Evolutionary conservation across 2,797 vertebrate genomes (phyloP).

Genomic region (Xenopus petersii): DNA sequence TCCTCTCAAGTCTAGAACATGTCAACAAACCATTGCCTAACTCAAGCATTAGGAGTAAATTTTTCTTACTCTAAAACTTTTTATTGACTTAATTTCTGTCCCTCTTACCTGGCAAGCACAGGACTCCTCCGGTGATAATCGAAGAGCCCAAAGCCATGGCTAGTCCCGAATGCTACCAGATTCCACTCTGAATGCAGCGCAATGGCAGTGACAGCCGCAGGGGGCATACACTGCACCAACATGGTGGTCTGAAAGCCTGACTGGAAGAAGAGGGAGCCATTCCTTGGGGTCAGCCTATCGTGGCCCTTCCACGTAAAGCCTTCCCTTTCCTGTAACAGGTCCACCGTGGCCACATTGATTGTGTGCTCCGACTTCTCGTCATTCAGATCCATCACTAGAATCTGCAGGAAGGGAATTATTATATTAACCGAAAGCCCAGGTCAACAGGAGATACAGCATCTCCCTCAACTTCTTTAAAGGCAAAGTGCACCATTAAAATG

Average conservation of each 20-base stretch:
- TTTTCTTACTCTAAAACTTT: too few species aligned
- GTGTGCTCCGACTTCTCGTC: slow-evolving; percentile 79
- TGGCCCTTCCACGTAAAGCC: slow-evolving; percentile 98
- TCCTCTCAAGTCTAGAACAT: too few species aligned
- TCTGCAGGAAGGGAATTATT: slow-evolving; percentile 62
- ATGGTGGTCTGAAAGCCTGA: slow-evolving; percentile 86
- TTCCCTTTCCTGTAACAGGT: slow-evolving; percentile 91
- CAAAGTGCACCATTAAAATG: too few species aligned
- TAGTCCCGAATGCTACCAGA: slow-evolving; percentile 91
- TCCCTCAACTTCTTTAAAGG: too few species aligned
- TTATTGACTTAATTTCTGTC: too few species aligned
- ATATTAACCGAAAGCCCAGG: too few species aligned
- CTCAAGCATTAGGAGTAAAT: too few species aligned
- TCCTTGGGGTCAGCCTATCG: slow-evolving; percentile 79
- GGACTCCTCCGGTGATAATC: slow-evolving; percentile 87
- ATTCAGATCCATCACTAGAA: slow-evolving; percentile 83
- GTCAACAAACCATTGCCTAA: too few species aligned
- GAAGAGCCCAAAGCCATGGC: slow-evolving; percentile 92
- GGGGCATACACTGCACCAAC: slow-evolving; percentile 90
- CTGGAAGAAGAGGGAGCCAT: slow-evolving; percentile 73
- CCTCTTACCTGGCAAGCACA: slow-evolving; percentile 83
- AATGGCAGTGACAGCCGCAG: slow-evolving; percentile 85
- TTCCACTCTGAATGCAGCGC: slow-evolving; percentile 93
- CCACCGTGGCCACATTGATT: slow-evolving; percentile 76
- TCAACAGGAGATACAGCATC: too few species aligned